Conservation (phyloP, 2,797 vertebrate species). For the Myiotriccus ornatus region DNA sequence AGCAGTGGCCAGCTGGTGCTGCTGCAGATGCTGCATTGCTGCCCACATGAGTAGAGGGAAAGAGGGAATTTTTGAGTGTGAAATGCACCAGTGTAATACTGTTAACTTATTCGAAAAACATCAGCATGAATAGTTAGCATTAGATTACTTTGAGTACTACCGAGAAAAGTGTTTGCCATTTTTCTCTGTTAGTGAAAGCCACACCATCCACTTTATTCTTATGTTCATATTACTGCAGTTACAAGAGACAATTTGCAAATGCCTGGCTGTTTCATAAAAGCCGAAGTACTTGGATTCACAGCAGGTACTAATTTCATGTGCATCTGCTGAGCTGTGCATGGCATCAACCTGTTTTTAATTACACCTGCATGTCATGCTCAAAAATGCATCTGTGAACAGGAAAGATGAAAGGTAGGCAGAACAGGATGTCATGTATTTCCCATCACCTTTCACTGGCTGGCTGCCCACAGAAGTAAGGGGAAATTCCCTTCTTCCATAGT, state of each 20-base stretch:
- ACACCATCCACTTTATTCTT: background rate
- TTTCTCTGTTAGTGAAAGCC: background rate
- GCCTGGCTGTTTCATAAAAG: constrained; percentile 34
- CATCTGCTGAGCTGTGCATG: constrained; percentile 53
- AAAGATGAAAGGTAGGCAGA: constrained; percentile 56
- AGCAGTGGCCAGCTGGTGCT: background rate
- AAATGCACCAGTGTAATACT: background rate
- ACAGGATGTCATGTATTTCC: constrained; percentile 58
- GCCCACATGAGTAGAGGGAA: background rate
- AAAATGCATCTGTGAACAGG: constrained; percentile 35
- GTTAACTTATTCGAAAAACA: background rate
- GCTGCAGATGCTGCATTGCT: background rate
- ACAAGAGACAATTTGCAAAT: constrained; percentile 26
- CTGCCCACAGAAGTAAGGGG: constrained; percentile 37
- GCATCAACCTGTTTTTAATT: constrained; percentile 62
- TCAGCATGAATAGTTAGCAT: background rate
- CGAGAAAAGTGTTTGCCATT: background rate
- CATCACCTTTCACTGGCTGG: constrained; percentile 62
- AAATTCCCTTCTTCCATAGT: constrained; percentile 50
- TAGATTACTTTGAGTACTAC: background rate
- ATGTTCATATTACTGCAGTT: background rate
- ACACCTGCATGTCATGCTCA: constrained; percentile 49
- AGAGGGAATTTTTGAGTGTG: background rate
- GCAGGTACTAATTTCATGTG: constrained; percentile 43
- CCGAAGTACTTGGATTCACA: constrained; percentile 19